These are phyloP conservation scores for Odontocolon sp. DNA, from an alignment of 2,888 invertebrate genomes.

Conservation along the genomic window DNA sequence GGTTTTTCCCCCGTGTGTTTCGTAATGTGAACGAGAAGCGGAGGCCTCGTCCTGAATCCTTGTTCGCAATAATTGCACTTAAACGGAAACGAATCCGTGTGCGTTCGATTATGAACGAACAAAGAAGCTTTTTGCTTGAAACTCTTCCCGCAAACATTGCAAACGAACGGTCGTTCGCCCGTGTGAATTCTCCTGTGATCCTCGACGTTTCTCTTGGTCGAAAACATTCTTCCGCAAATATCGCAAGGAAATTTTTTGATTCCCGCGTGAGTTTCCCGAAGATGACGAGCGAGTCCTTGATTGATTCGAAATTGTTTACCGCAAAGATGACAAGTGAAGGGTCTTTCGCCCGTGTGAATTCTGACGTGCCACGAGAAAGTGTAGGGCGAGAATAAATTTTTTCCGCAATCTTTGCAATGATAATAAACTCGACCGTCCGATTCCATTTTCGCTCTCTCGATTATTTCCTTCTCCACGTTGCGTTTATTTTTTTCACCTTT, in stretches of 20 bases:
- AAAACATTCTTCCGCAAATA: conserved; percentile 83
- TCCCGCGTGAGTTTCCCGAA: conserved; percentile 85
- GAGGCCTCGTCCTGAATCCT: conserved; percentile 84
- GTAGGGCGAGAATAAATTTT: conserved; percentile 84
- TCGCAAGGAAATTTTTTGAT: conserved; percentile 84
- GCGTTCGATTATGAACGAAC: conserved; percentile 85
- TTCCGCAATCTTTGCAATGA: conserved; percentile 84
- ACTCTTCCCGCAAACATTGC: conserved; percentile 84
- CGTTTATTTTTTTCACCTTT: conserved; percentile 50
- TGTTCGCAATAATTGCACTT: conserved; percentile 84
- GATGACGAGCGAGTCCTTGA: conserved; percentile 84
- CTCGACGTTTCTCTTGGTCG: conserved; percentile 84
- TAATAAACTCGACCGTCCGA: conserved; percentile 83
- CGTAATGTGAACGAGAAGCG: conserved; percentile 83
- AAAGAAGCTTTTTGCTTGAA: conserved; percentile 86
- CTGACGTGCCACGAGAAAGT: conserved; percentile 85
- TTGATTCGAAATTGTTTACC: conserved; percentile 86
- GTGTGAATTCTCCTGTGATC: conserved; percentile 81
- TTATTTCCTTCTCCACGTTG: conserved; percentile 76
- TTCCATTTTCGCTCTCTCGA: conserved; percentile 73
- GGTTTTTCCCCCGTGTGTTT: conserved; percentile 85
- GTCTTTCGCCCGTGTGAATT: conserved; percentile 86
- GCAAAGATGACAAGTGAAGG: conserved; percentile 86
- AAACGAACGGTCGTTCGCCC: conserved; percentile 80
- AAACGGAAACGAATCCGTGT: conserved; percentile 83